Base-by-base conservation (phyloP, 2,797 vertebrate species). In the Heterohyrax brucei region DNA sequence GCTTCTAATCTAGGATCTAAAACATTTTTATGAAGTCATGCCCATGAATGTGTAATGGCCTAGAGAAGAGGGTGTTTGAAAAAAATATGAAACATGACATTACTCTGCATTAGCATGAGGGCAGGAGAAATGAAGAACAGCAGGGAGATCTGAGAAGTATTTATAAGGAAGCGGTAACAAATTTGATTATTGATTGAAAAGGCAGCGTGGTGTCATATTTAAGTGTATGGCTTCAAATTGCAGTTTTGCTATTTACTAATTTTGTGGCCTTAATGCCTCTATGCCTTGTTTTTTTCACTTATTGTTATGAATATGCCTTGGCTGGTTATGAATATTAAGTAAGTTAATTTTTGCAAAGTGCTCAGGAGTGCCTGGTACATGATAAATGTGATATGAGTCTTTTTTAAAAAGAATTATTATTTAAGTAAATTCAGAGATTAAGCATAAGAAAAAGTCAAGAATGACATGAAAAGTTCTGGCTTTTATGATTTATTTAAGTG, bases 11-110 rank as follows among this genome's bases (percentile, higher is more conserved):
- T 68, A 87, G 24, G 18, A 8, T 61, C 22, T n/a, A 56, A 33
- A 80, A 76, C 28, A 26, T 68, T 90, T 86, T 84, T 75, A 62
- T 93, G 77, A 70, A 91, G 68, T 30, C 28, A 33, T 10, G 66
- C 73, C 56, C 24, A 22, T 30, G 9, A 75, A 68, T 39, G 16
- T 24, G 6, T 59, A 66, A 39, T 79, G 21, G 7, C 48, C 12
- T 77, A 53, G 53, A 80, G 3, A 5, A 7, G 19, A 77, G 10
- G 12, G 16, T 64, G 7, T 33, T 4, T 28, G 46, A 95, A 30
- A 62, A 53, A n/a, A 61, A 56, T 30, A 28, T 21, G 70, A 73
- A 46, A 16, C 1, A 9, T 33, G 50, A 46, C 39, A 14, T 19
- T 64, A 21, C 5, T 28, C 70, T 84, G 28, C 19, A 88, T 85